phyloP scores from a whole-genome alignment of 2,113 vertebrate genomes.

The Melanostigma gelatinosum region DNA sequence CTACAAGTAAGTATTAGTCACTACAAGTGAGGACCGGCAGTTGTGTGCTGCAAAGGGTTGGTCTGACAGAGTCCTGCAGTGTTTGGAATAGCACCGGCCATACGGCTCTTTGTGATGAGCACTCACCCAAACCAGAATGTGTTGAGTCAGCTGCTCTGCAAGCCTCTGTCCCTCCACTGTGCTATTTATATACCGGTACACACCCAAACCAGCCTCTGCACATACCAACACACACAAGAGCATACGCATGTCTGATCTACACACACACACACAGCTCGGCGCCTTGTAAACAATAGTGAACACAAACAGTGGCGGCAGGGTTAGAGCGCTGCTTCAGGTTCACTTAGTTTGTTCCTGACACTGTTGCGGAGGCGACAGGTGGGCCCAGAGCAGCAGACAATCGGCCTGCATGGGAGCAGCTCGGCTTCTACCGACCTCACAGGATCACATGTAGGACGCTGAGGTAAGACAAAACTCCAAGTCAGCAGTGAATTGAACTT shows the following conservation, averaged over 20 bases:
- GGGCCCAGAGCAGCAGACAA: constrained; percentile 19
- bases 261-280: constrained; percentile 4
- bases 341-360: constrained; percentile 34
- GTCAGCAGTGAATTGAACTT: not conserved
- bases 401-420: constrained; percentile 28
- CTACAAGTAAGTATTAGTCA: not conserved
- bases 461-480: constrained; percentile 52
- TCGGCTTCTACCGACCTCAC: constrained; percentile 23
- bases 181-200: constrained; percentile 74
- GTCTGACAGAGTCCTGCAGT: constrained; percentile 21
- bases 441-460: constrained; percentile 46
- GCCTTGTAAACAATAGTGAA: constrained; percentile 52
- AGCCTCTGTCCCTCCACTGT: constrained; percentile 65
- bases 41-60: not conserved
- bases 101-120: constrained; percentile 54
- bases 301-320: constrained; percentile 30
- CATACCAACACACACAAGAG: constrained; percentile 35
- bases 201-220: constrained; percentile 54
- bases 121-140: constrained; percentile 80
- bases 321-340: constrained; percentile 14
- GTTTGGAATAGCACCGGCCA: constrained; percentile 33
- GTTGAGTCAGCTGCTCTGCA: constrained; percentile 75
- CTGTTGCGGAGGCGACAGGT: constrained; percentile 46
- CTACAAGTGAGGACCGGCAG: not conserved
- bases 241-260: not conserved